Conservation (phyloP, 92 coral and sea anemone genomes). For the Pocillopora grandis region DNA sequence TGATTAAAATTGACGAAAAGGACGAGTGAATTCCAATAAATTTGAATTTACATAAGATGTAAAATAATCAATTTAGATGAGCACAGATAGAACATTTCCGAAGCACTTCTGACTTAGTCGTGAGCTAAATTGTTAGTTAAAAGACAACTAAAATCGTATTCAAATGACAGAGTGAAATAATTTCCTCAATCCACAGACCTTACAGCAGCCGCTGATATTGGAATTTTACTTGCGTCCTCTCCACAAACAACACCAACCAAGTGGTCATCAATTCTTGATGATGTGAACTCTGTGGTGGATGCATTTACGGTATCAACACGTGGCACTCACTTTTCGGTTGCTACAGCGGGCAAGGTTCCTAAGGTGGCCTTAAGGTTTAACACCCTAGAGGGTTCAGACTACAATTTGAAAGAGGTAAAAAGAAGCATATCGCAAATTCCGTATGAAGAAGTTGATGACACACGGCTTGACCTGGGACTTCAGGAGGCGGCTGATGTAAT, state of each 20-base stretch:
- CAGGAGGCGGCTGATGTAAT: constrained; percentile 50
- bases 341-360: constrained; percentile 45
- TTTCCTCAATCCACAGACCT: constrained; percentile 23
- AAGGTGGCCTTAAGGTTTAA: constrained; percentile 51
- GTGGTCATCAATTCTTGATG: constrained; percentile 49
- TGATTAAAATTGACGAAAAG: too few species aligned
- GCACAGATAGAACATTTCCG: too few species aligned
- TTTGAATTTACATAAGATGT: too few species aligned
- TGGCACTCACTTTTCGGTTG: constrained; percentile 59
- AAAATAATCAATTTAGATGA: too few species aligned
- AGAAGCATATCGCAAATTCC: constrained; percentile 51
- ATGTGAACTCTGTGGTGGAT: constrained; percentile 60
- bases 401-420: constrained; percentile 38
- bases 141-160: too few species aligned
- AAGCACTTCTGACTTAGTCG: too few species aligned
- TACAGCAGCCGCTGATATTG: constrained; percentile 61
- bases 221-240: constrained; percentile 62
- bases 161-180: too few species aligned
- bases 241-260: constrained; percentile 64
- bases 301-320: constrained; percentile 56
- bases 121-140: too few species aligned
- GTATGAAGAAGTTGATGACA: constrained; percentile 36
- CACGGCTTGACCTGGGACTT: constrained; percentile 64
- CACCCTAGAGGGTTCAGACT: constrained; percentile 47
- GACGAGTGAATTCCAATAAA: too few species aligned